Evolutionary conservation across 2,113 vertebrate species (phyloP).

Genomic region (Vimba vimba): DNA sequence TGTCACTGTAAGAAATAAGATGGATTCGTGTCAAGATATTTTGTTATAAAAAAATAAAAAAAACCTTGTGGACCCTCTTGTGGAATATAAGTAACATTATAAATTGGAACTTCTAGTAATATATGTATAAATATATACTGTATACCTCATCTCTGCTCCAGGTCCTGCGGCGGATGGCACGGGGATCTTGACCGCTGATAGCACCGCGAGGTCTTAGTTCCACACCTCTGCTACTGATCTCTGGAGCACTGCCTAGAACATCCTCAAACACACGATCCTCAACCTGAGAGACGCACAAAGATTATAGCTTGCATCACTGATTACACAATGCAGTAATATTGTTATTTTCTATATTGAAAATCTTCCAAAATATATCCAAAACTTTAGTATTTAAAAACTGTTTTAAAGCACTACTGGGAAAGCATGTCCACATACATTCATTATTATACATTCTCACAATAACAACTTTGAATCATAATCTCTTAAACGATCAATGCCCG

Average conservation of each 20-base stretch:
- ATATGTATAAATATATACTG: too few species aligned
- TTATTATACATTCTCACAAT: neutral
- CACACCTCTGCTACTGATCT: conserved; percentile 78
- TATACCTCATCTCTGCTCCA: conserved; percentile 95
- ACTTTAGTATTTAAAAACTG: neutral
- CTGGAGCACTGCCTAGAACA: conserved; percentile 81
- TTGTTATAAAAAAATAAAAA: neutral
- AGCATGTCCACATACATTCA: neutral
- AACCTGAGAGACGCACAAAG: conserved; percentile 70
- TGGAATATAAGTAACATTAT: neutral
- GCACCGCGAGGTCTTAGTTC: conserved; percentile 77
- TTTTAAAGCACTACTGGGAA: neutral
- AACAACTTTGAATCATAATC: neutral
- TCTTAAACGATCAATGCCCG: neutral
- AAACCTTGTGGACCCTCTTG: neutral
- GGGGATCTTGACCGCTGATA: conserved; percentile 79
- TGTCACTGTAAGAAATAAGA: neutral
- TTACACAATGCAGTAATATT: neutral
- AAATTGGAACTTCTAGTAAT: neutral
- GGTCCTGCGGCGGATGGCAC: conserved; percentile 89
- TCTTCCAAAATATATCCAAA: neutral
- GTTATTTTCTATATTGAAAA: neutral
- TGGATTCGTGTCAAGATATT: neutral
- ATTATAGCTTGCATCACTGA: neutral
- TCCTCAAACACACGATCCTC: conserved; percentile 91